Percentiles rank a stretch among this genome's conserved stretches.
These are phyloP conservation scores for Ctenopoma multispine DNA, from an alignment of 2,797 vertebrate genomes.

Conservation along the genomic window DNA sequence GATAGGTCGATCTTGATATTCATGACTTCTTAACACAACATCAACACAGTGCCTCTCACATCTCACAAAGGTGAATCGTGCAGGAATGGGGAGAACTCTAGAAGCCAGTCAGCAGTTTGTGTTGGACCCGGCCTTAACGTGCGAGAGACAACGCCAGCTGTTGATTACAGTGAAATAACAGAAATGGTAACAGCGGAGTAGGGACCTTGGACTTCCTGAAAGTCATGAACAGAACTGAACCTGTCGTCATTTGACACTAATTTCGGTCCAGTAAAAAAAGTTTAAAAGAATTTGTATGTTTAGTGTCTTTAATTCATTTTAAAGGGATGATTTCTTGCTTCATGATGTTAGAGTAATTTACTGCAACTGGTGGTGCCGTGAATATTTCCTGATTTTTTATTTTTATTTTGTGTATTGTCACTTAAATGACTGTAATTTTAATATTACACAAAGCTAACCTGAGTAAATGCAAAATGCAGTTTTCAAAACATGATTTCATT, in stretches of 20 bases:
- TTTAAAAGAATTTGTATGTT: too few relatives aligned
- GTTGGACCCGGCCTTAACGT: constrained; percentile 51
- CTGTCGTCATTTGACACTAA: constrained; percentile 22
- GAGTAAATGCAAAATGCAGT: too few relatives aligned
- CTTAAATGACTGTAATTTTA: too few relatives aligned
- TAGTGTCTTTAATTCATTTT: background rate
- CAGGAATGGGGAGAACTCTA: constrained; percentile 35
- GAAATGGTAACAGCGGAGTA: constrained; percentile 36
- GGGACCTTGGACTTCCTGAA: constrained; percentile 50
- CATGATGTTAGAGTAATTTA: background rate
- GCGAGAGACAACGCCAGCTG: constrained; percentile 52
- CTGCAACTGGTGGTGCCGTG: too few relatives aligned
- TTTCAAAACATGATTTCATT: too few relatives aligned
- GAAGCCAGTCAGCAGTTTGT: constrained; percentile 41
- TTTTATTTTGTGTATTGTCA: too few relatives aligned
- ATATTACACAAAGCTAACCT: too few relatives aligned
- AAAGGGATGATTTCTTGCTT: constrained; percentile 3
- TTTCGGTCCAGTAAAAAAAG: background rate
- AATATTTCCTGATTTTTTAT: too few relatives aligned
- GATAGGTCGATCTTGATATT: constrained; percentile 19
- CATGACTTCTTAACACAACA: constrained; percentile 10
- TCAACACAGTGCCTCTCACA: background rate
- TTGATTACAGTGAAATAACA: constrained; percentile 58
- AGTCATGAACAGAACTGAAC: constrained; percentile 38
- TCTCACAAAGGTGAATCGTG: constrained; percentile 24